Base-by-base conservation (phyloP, 2,797 vertebrate species). In the Coracias cyanogaster region DNA sequence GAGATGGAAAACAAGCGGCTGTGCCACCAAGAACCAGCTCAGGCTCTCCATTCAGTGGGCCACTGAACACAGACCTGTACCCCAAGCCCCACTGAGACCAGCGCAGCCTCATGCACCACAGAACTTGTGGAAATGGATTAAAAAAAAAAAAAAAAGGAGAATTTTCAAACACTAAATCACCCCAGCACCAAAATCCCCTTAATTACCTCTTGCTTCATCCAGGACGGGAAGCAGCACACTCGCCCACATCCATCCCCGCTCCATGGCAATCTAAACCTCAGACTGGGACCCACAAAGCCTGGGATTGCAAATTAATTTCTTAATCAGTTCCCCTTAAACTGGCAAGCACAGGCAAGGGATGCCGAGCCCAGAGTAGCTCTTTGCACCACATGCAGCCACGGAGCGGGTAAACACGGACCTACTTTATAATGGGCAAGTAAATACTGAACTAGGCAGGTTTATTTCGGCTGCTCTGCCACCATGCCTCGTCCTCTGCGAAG, bases 381-480 rank as follows among this genome's bases (percentile, higher is more conserved):
- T 16, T 1, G 0, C 7, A 17, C 20, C 15, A 3, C 28, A 15
- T 0, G 1, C 83, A 49, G 64, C 43, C 57, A 19, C 67, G 5
- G 39, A 31, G 62, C 28, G 31, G 78, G 83, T 60, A 73, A 95
- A 94, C 77, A 86, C 6, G 6, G 29, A 67, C 66, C 85, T 67
- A 9, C 79, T 86, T 69, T 13, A 76, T 5, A 78, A 72, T n/a
- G 79, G 65, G 33, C 58, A 93, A 81, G 87, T 87, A 86, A 96
- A 96, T 93, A 90, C 82, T 96, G 55, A 84, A 95, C 86, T 33
- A 85, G 65, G 65, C 11, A 16, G 37, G 70, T 87, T 96, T 66
- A 77, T 71, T 95, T 79, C 52, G 6, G 71, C 61, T 4, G 10
- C 65, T 71, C 35, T 26, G 62, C 52, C 7, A 3, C 54, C 6